Evolutionary conservation across 2,888 invertebrate species (phyloP).

Genomic region (Orchestes rusci): DNA sequence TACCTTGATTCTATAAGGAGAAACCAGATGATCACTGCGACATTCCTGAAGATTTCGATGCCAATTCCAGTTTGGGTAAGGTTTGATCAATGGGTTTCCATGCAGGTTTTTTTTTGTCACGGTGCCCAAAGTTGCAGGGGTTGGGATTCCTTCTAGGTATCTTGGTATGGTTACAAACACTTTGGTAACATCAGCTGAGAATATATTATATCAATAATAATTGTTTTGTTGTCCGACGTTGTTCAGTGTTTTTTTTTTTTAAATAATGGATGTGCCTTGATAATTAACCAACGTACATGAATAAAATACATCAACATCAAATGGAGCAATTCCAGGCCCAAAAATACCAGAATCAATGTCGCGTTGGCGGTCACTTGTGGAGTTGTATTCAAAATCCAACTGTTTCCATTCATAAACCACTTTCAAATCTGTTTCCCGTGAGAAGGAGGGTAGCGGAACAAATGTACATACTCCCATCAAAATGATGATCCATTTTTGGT

Average conservation of each 20-base stretch:
- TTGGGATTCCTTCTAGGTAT: slow-evolving; percentile 61
- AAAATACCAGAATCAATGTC: slow-evolving; percentile 48
- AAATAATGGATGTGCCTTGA: slow-evolving; percentile 1
- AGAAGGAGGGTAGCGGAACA: too few species aligned
- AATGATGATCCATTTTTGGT: too few species aligned
- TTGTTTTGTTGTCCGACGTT: too few species aligned
- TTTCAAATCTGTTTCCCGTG: too few species aligned
- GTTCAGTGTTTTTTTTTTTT: background rate
- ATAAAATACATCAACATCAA: slow-evolving; percentile 60
- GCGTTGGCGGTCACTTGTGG: slow-evolving; percentile 40
- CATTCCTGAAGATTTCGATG: slow-evolving; percentile 41
- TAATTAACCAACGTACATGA: slow-evolving; percentile 45
- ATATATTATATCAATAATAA: too few species aligned
- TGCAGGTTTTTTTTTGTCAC: slow-evolving; percentile 40
- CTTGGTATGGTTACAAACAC: slow-evolving; percentile 68
- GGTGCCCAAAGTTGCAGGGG: slow-evolving; percentile 65
- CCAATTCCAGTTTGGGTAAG: slow-evolving; percentile 53
- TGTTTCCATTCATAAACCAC: slow-evolving; percentile 57
- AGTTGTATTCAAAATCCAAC: slow-evolving; percentile 60
- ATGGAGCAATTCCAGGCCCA: slow-evolving; percentile 57
- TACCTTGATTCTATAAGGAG: slow-evolving; percentile 68
- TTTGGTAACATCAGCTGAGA: too few species aligned
- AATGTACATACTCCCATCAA: too few species aligned
- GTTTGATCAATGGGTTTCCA: slow-evolving; percentile 45
- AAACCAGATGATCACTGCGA: slow-evolving; percentile 53